These are phyloP conservation scores for Pempheris klunzingeri DNA, from an alignment of 2,797 vertebrate genomes.

Conservation along the genomic window DNA sequence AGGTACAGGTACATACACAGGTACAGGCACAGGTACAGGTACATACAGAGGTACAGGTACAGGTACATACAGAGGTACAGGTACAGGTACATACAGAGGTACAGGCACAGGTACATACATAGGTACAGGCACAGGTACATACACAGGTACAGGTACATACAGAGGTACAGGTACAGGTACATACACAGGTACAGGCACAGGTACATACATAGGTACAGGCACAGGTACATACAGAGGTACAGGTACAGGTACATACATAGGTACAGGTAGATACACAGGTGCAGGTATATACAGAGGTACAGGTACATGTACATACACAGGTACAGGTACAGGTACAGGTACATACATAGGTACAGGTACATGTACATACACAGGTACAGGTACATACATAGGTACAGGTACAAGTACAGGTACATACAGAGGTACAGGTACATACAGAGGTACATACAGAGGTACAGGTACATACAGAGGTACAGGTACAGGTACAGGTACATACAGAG, in stretches of 20 bases:
- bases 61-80: neutral
- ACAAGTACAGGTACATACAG: slow-evolving; percentile 90
- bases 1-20: neutral
- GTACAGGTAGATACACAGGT: no score
- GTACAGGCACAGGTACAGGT: no score
- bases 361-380: neutral
- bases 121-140: neutral
- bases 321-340: neutral
- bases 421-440: neutral
- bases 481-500: no score
- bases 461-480: neutral
- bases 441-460: neutral
- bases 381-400: slow-evolving; percentile 74
- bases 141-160: neutral
- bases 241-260: neutral
- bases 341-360: neutral
- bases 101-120: neutral
- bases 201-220: no score
- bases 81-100: no score
- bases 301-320: neutral
- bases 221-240: neutral
- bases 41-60: no score
- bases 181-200: neutral
- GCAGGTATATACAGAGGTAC: neutral
- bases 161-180: neutral